Evolutionary conservation across 2,797 vertebrate species (phyloP).

Genomic region (Alauda arvensis): DNA sequence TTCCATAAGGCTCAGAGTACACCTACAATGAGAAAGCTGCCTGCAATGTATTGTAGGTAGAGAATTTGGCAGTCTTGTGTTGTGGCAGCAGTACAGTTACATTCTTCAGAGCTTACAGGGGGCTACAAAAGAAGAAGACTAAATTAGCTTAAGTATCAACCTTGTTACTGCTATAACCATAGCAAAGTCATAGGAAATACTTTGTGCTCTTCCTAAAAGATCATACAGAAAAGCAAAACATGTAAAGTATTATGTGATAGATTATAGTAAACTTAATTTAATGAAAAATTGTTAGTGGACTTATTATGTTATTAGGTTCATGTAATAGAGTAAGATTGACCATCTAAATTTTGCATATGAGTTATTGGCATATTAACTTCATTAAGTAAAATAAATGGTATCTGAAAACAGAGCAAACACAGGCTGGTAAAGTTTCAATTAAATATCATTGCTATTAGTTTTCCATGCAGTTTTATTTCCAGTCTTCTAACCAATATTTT

Average conservation of each 20-base stretch:
- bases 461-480: background rate
- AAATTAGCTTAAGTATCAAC: background rate
- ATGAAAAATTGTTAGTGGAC: background rate
- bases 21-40: background rate
- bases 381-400: background rate
- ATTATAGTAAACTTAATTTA: background rate
- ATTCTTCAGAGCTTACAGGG: background rate
- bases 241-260: background rate
- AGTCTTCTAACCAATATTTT: background rate
- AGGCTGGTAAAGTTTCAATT: background rate
- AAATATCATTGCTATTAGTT: background rate
- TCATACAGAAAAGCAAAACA: background rate
- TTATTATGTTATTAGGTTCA: background rate
- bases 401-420: background rate
- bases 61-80: background rate
- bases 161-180: background rate
- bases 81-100: background rate
- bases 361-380: background rate
- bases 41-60: background rate
- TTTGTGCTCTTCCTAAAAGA: background rate
- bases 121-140: background rate
- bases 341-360: background rate
- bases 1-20: background rate
- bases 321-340: background rate
- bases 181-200: background rate